Conservation (phyloP, 1,140 invertebrate species). For the Pygmarrhopalites habei region DNA sequence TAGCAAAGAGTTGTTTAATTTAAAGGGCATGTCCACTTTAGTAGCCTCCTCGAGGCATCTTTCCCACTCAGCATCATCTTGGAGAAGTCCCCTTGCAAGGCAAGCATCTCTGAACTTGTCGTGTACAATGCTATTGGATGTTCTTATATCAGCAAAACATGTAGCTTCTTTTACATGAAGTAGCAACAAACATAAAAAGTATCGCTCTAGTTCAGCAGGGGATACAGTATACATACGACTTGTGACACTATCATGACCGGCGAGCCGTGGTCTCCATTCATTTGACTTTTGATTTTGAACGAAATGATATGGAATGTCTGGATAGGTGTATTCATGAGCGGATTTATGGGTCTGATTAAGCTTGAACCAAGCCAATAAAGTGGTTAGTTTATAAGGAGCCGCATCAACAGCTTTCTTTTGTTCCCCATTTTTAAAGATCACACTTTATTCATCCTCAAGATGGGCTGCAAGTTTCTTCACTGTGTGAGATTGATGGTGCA, state of each 20-base stretch:
- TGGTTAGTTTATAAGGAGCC: conserved; percentile 10
- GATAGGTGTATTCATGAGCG: conserved; percentile 37
- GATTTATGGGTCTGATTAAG: conserved; percentile 14
- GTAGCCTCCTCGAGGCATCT: too few relatives aligned
- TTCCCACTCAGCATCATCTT: too few relatives aligned
- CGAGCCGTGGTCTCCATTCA: conserved; percentile 2
- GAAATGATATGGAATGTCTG: conserved; percentile 39
- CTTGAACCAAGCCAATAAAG: conserved; percentile 36
- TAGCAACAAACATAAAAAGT: conserved; percentile 1
- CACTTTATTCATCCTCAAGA: conserved; percentile 46
- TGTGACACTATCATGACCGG: too few relatives aligned
- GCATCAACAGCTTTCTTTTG: conserved; percentile 21
- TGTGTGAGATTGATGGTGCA: conserved; percentile 37
- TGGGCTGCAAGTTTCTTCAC: conserved; percentile 44
- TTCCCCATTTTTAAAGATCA: conserved; percentile 31
- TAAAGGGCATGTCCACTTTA: too few relatives aligned
- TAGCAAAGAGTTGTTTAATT: too few relatives aligned
- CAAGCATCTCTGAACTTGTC: too few relatives aligned
- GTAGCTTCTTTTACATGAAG: conserved; percentile 15
- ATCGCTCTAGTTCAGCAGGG: not conserved
- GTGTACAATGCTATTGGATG: not conserved
- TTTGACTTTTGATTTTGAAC: conserved; percentile 20
- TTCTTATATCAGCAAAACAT: not conserved
- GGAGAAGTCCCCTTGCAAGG: too few relatives aligned
- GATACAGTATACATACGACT: conserved; percentile 1